Conservation (phyloP, 2,797 vertebrate species). For the Manis crassicaudata region DNA sequence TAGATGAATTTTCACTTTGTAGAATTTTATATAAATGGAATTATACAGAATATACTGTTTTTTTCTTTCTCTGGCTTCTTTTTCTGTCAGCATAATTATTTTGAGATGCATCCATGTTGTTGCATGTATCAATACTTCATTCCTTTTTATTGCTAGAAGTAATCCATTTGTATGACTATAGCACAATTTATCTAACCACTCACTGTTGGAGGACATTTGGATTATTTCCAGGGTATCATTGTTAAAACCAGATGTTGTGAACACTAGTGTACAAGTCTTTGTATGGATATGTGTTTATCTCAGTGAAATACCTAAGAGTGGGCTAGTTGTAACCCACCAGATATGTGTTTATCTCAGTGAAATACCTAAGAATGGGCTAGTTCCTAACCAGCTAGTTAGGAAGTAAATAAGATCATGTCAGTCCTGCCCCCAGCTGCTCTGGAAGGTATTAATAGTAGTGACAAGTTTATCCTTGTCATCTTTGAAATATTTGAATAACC, state of each 20-base stretch:
- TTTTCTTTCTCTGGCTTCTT: not conserved
- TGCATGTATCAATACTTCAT: not conserved
- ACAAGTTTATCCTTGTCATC: not conserved
- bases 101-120: not conserved
- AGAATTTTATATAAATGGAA: not conserved
- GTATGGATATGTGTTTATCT: not conserved
- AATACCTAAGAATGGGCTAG: not conserved
- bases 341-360: no score
- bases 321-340: not conserved
- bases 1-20: not conserved
- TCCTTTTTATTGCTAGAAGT: not conserved
- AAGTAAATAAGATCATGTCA: not conserved
- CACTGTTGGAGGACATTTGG: not conserved
- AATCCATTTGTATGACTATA: not conserved
- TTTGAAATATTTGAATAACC: not conserved
- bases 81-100: not conserved
- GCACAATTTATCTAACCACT: not conserved
- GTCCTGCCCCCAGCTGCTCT: not conserved
- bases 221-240: no score
- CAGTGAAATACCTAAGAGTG: not conserved
- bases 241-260: not conserved
- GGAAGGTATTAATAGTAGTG: not conserved
- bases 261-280: not conserved
- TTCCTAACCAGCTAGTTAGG: not conserved
- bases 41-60: not conserved